phyloP scores from a whole-genome alignment of 2,113 vertebrate species.

The Caloenas nicobarica region DNA sequence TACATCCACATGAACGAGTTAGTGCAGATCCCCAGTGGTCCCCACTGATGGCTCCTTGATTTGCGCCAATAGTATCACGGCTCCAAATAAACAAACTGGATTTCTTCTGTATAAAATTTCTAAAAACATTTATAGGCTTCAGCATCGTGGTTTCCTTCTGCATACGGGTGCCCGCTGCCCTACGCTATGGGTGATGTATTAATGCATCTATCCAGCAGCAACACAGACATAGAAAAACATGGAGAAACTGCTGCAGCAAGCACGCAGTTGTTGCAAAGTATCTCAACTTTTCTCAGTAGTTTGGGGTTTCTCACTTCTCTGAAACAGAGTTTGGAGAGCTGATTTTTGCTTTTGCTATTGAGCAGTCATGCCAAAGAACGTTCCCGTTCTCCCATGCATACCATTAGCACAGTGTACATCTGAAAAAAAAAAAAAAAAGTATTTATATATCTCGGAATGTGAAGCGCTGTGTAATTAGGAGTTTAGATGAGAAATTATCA shows the following conservation, averaged over 20 bases:
- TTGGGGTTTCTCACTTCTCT: constrained; percentile 10
- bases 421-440: constrained; percentile 39
- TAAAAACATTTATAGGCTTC: background rate
- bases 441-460: constrained; percentile 52
- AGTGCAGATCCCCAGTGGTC: background rate
- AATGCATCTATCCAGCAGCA: background rate
- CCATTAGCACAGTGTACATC: constrained; percentile 64
- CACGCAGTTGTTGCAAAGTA: background rate
- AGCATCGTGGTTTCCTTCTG: background rate
- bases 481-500: constrained; percentile 10
- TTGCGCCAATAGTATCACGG: background rate
- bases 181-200: accelerated
- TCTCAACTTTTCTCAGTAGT: background rate
- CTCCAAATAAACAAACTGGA: background rate
- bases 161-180: accelerated
- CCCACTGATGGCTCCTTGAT: background rate
- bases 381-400: constrained; percentile 42
- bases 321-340: background rate
- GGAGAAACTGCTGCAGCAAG: background rate
- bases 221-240: background rate
- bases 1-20: too few relatives aligned
- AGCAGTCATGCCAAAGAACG: constrained; percentile 14
- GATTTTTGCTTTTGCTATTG: background rate
- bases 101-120: background rate
- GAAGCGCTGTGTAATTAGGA: constrained; percentile 54